A percentile compares a stretch with the other conserved stretches of the same genome.
phyloP scores from a whole-genome alignment of 2,888 invertebrate species.

The Chymomyza procnemis region DNA sequence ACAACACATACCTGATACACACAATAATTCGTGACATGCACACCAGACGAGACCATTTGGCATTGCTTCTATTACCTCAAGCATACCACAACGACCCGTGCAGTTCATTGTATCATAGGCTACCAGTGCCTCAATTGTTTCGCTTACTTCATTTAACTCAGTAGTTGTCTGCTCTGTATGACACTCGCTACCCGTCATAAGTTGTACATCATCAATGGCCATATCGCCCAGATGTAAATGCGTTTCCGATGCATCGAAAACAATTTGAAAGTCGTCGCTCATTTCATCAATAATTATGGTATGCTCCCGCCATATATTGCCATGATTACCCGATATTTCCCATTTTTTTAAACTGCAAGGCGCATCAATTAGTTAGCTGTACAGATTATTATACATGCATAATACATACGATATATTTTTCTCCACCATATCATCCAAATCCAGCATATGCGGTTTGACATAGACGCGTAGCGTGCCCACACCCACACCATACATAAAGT shows the following conservation, averaged over 20 bases:
- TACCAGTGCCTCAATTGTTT: conserved; percentile 32
- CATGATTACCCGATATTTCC: conserved; percentile 83
- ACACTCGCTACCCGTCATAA: conserved; percentile 79
- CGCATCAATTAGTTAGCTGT: background rate
- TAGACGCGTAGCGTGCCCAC: conserved; percentile 81
- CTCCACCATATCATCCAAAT: conserved; percentile 18
- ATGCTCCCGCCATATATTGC: conserved; percentile 84
- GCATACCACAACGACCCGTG: conserved; percentile 28
- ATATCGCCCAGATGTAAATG: conserved; percentile 85
- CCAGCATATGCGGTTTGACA: conserved; percentile 78
- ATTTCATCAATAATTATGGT: conserved; percentile 78
- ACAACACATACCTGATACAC: conserved; percentile 81
- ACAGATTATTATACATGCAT: no score
- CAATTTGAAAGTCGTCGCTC: conserved; percentile 82
- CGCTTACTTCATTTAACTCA: background rate
- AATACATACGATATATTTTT: conserved; percentile 16
- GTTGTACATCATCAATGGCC: conserved; percentile 88
- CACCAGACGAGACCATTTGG: conserved; percentile 79
- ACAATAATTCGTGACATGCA: conserved; percentile 82
- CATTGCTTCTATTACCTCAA: no score
- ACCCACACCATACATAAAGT: conserved; percentile 87
- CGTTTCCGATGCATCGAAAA: conserved; percentile 87
- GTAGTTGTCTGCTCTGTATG: conserved; percentile 24
- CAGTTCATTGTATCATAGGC: conserved; percentile 76
- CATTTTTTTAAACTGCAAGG: conserved; percentile 79